phyloP scores from a whole-genome alignment of 2,797 vertebrate genomes.

The Pangasius djambal region DNA sequence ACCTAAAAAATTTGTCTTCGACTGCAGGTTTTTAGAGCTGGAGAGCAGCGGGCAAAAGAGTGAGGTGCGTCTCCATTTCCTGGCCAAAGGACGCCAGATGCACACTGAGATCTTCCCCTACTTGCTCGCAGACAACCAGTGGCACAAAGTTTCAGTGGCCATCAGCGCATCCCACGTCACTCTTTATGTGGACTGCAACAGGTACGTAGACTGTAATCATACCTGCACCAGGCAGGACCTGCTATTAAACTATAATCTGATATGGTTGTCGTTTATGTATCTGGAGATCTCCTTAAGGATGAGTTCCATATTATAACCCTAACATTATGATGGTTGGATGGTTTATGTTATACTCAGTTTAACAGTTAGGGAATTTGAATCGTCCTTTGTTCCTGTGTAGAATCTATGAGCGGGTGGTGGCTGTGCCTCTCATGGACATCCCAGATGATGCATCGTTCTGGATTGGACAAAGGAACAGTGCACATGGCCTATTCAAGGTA shows the following conservation, averaged over 20 bases:
- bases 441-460: slow-evolving; percentile 89
- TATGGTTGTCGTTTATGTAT: background rate
- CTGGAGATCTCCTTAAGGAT: background rate
- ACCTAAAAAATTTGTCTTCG: background rate
- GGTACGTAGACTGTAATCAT: slow-evolving; percentile 72
- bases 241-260: background rate
- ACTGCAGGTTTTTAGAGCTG: slow-evolving; percentile 88
- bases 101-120: slow-evolving; percentile 96
- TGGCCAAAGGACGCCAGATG: slow-evolving; percentile 83
- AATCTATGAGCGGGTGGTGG: slow-evolving; percentile 96
- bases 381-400: slow-evolving; percentile 66
- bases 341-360: background rate
- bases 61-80: slow-evolving; percentile 94
- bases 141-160: slow-evolving; percentile 93
- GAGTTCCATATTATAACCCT: background rate
- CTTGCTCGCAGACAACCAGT: slow-evolving; percentile 92
- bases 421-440: slow-evolving; percentile 89
- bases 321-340: background rate
- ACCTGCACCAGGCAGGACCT: too few relatives aligned
- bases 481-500: slow-evolving; percentile 97
- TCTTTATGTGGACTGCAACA: slow-evolving; percentile 94
- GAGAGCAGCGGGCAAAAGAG: slow-evolving; percentile 97
- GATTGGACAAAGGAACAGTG: slow-evolving; percentile 93
- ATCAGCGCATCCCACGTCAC: slow-evolving; percentile 94
- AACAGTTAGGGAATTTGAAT: background rate